Evolutionary conservation across 2,113 vertebrate species (phyloP), one percentile per base, ranked within the genome.

Genomic region (Thinocorus orbignyianus): DNA sequence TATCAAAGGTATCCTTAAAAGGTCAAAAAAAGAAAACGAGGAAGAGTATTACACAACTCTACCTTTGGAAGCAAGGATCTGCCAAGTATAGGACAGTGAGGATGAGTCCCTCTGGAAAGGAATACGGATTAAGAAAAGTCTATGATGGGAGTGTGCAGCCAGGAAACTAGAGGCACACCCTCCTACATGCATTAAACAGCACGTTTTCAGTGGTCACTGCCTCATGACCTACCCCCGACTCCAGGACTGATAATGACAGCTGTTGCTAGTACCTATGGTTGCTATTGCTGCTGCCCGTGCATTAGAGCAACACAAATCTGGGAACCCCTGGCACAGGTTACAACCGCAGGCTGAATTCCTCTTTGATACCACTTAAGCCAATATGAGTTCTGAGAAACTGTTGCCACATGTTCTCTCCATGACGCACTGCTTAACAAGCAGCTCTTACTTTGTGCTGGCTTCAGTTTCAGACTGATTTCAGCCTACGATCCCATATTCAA

Each of bases 371-470:
- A 91, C 73, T 92, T 74, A 92, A 87, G 51, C 51, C 84, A 96
- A 41, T 30, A 57, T 11, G 35, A 93, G 55, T 93, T 95, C 95
- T 93, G 70, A 95, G 93, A 97, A 96, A 91, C 61, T 62, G 51
- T 49, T 93, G 95, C 84, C 73, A 92, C 84, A 60, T 26, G 65
- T 66, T 88, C 82, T 60, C 69, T 87, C 69, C 55, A 10, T 64
- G 81, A 89, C 13, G 6, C 55, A 37, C n/a, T 17, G 73, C 51
- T 66, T 42, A 89, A 81, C 52, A 68, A 65, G 76, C 72, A 66
- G 83, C 84, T 87, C 73, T 58, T 62, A n/a, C 10, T 84, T 39
- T 24, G 17, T 42, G 35, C 35, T 87, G 84, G 37, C 52, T 87
- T 66, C 73, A 46, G 57, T 65, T 65, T 48, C 92, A 65, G 37